Evolutionary conservation across 2,113 vertebrate genomes (phyloP), one percentile per base, ranked within the genome.

Genomic region (Eolophus roseicapilla): DNA sequence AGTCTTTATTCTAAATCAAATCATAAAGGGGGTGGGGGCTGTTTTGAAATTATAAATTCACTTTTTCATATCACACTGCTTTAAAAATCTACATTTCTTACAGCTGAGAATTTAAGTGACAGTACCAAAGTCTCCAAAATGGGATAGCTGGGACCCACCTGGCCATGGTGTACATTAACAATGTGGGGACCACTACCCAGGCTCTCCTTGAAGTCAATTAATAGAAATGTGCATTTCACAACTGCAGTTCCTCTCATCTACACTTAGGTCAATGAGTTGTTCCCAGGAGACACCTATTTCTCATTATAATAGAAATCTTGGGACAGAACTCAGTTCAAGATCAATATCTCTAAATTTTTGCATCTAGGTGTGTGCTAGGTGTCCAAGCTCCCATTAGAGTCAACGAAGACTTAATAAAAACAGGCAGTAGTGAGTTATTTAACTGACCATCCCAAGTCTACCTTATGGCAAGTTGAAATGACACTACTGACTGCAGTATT

Each of bases 1-100:
- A 53, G 25, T 6, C 25, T 89, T 73, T 63, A n/a, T 57, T 73
- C 33, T 65, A 87, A 82, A 87, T 29, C 52, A 55, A 75, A 64
- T 11, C 5, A 3, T n/a, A 79, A 25, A 8, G 3, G 1, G 8
- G 8, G 2, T 3, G 3, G 17, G 16, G 2, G 8, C 19, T 75
- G 11, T 67, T 96, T 83, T 47, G 35, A 60, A 92, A 92, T 37
- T 21, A 25, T 43, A 41, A 70, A 74, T 86, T 46, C 19, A 57
- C 9, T 49, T 85, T 62, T 68, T 78, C 57, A 69, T 4, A 64
- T 44, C 8, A 27, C 47, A 62, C 7, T 82, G 27, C 37, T 82
- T 86, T 52, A 65, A 60, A 92, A 94, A 47, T 64, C 6, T 31
- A 5, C 5, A 50, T 63, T 84, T 79, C 35, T 63, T 69, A 73